phyloP scores from a whole-genome alignment of 2,888 invertebrate genomes.

The Nemapogon koenigi region DNA sequence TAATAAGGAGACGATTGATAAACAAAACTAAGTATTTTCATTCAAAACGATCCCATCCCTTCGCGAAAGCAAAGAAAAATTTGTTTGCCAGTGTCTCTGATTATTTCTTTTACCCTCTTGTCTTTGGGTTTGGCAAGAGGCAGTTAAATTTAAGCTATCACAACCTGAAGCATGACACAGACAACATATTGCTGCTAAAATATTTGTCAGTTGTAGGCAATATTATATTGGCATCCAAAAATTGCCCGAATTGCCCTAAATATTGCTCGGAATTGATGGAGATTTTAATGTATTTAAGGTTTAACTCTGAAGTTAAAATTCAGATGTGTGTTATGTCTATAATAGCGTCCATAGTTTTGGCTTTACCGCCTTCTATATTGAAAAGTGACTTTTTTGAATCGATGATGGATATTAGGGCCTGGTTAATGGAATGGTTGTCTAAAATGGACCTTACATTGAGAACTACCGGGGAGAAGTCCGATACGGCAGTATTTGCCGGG shows the following conservation, averaged over 20 bases:
- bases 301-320: slow-evolving; percentile 71
- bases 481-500: slow-evolving; percentile 68
- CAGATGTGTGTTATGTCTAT: slow-evolving; percentile 71
- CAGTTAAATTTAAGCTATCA: slow-evolving; percentile 60
- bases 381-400: slow-evolving; percentile 66
- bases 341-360: slow-evolving; percentile 69
- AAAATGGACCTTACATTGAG: slow-evolving; percentile 53
- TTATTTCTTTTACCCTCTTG: slow-evolving; percentile 82
- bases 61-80: slow-evolving; percentile 61
- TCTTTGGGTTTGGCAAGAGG: slow-evolving; percentile 70
- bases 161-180: slow-evolving; percentile 66
- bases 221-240: slow-evolving; percentile 71
- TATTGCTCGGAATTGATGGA: slow-evolving; percentile 76
- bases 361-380: slow-evolving; percentile 64
- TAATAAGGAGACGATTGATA: slow-evolving; percentile 73
- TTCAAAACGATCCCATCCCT: slow-evolving; percentile 38
- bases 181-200: slow-evolving; percentile 71
- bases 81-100: slow-evolving; percentile 77
- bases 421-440: slow-evolving; percentile 68
- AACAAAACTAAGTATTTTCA: slow-evolving; percentile 75
- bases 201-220: slow-evolving; percentile 73
- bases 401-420: slow-evolving; percentile 69
- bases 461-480: slow-evolving; percentile 67
- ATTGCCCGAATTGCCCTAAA: slow-evolving; percentile 67
- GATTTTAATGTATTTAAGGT: slow-evolving; percentile 70